A percentile compares a stretch with the other conserved stretches of the same genome.
Evolutionary conservation across 2,797 vertebrate species (phyloP).

Genomic region (Spinibarbus caldwelli): DNA sequence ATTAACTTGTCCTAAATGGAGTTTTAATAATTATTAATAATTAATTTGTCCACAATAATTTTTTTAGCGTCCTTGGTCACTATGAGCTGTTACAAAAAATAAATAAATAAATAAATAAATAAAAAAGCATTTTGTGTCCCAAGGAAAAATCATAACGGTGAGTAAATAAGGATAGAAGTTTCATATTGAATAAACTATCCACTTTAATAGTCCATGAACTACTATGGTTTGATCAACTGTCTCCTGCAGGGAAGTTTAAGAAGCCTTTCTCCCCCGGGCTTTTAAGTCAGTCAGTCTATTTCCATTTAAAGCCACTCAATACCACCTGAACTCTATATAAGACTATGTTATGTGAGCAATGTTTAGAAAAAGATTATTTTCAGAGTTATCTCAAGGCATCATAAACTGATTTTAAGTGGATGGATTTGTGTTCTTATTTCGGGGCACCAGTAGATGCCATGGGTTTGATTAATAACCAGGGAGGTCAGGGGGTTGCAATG

Average conservation of each 20-base stretch:
- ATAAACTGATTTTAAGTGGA: constrained; percentile 42
- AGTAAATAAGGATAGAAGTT: neutral
- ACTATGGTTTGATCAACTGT: neutral
- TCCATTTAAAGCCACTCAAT: constrained; percentile 46
- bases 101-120: too few species aligned
- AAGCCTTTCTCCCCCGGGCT: neutral
- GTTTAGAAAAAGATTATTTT: constrained; percentile 26
- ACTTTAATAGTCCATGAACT: neutral
- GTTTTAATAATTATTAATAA: too few species aligned
- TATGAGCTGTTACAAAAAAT: neutral
- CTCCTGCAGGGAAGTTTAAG: neutral
- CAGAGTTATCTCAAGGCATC: constrained; percentile 22
- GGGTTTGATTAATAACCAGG: constrained; percentile 42
- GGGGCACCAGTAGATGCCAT: constrained; percentile 33
- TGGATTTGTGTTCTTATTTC: constrained; percentile 37
- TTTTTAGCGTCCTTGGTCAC: neutral
- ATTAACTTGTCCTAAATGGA: too few species aligned
- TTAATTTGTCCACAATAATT: neutral
- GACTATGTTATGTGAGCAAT: constrained; percentile 34
- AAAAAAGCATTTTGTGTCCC: neutral
- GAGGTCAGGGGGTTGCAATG: constrained; percentile 24
- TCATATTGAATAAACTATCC: neutral
- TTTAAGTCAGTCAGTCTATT: constrained; percentile 19
- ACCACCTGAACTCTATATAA: constrained; percentile 38
- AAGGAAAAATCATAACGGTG: neutral